Evolutionary conservation across 2,113 vertebrate species (phyloP), one percentile per base, ranked within the genome.

Genomic region (Rhabdornis inornatus): DNA sequence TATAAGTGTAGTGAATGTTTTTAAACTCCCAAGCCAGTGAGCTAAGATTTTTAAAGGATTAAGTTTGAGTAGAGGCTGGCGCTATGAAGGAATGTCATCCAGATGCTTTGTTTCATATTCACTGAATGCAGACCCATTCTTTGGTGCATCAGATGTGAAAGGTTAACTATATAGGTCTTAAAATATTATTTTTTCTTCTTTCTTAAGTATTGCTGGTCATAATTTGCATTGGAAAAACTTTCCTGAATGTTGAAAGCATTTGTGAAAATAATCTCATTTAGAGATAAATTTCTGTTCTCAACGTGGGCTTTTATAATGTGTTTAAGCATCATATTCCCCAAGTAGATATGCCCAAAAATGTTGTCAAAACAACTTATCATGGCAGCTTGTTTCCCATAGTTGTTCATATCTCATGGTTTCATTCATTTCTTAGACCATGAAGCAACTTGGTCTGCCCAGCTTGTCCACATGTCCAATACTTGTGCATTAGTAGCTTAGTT

Each of bases 21-120:
- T 95, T 94, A 92, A 92, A 97, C 83, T 31, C n/a, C 72, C 63
- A 91, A 56, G 45, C 80, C n/a, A 85, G 44, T 79, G 24, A 74
- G 24, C 50, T 88, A 71, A 69, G 52, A 53, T 87, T 74, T 76
- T 94, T 89, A 92, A 92, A 45, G 66, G 74, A 87, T 94, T 84
- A 92, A 83, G 47, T 76, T 70, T 89, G 70, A 95, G 47, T 65
- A 69, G 81, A 91, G 33, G n/a, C 55, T 92, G 86, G 63, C 4
- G 23, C 71, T 93, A 28, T 60, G 56, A 55, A 96, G 50, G 87
- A 97, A 96, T 97, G 76, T n/a, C 87, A 69, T 94, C 89, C 94
- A 97, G 88, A 95, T 96, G 90, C 76, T 96, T 83, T 96, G 44
- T 50, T 97, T 97, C 81, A 92, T 95, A 83, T 96, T 90, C 83